phyloP scores from a whole-genome alignment of 2,113 vertebrate species.

The Mellivora capensis region DNA sequence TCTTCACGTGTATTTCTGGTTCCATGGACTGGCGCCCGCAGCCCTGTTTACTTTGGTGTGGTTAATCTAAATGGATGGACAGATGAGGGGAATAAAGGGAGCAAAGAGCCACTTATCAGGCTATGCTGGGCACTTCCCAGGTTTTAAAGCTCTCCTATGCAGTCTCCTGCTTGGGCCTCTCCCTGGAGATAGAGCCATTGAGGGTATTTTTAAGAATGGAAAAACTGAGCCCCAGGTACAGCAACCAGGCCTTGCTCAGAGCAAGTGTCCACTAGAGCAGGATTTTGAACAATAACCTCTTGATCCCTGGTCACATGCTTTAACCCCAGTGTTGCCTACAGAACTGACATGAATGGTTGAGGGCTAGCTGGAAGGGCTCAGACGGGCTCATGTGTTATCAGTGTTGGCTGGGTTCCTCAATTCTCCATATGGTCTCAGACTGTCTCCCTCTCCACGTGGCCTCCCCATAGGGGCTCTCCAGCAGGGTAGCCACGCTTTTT shows the following conservation, averaged over 20 bases:
- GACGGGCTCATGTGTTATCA: neutral
- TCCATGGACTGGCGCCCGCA: neutral
- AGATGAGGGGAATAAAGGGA: neutral
- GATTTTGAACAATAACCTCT: neutral
- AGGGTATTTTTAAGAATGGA: neutral
- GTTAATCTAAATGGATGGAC: constrained; percentile 14
- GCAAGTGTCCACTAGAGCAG: neutral
- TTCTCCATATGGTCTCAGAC: neutral
- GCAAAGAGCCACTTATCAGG: neutral
- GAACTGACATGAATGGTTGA: neutral
- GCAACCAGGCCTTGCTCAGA: neutral
- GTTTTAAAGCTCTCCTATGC: neutral
- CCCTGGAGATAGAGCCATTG: neutral
- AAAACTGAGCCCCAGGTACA: neutral
- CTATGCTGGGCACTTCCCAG: neutral
- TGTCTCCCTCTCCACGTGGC: neutral
- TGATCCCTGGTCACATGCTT: neutral
- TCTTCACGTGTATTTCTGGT: neutral
- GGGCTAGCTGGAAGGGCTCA: neutral
- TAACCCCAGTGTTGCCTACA: neutral
- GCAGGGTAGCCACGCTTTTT: neutral
- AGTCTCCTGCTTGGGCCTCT: neutral
- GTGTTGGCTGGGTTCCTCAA: neutral
- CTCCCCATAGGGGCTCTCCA: neutral
- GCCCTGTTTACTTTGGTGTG: constrained; percentile 22